Evolutionary conservation across 1,140 invertebrate genomes (phyloP).

Genomic region (Neodiprion pinetum): DNA sequence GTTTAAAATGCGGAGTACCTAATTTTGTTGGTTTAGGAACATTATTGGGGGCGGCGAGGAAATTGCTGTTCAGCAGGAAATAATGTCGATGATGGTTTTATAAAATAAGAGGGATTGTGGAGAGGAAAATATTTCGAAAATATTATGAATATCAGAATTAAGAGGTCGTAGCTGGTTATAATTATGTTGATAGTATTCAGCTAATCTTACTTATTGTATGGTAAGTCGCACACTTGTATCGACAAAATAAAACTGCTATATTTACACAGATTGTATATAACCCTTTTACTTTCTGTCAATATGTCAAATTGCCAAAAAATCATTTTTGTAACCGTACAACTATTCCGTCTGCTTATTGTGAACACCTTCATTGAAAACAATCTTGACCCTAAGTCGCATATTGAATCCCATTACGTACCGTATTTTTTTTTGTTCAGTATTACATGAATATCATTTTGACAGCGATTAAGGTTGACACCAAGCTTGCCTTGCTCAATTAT

Average conservation of each 20-base stretch:
- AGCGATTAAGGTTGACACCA: neutral
- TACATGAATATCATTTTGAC: neutral
- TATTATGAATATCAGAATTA: too few relatives aligned
- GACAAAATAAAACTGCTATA: too few relatives aligned
- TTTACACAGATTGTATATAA: neutral
- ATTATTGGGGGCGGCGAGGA: neutral
- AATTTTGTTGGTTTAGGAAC: neutral
- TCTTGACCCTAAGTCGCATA: neutral
- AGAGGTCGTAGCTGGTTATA: too few relatives aligned
- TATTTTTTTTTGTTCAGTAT: neutral
- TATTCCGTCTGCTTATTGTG: neutral
- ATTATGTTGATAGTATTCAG: too few relatives aligned
- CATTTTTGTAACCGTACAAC: neutral
- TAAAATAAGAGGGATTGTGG: neutral
- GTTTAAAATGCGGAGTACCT: too few relatives aligned
- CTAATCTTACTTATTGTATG: too few relatives aligned
- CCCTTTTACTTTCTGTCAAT: neutral
- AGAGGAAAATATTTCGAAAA: too few relatives aligned
- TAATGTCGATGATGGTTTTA: neutral
- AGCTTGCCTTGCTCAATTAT: neutral
- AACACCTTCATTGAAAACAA: neutral
- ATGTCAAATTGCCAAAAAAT: neutral
- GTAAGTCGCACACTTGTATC: too few relatives aligned
- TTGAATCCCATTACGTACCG: neutral
- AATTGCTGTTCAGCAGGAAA: neutral